Evolutionary conservation across 2,888 invertebrate genomes (phyloP).

Genomic region (Dusona sp.): DNA sequence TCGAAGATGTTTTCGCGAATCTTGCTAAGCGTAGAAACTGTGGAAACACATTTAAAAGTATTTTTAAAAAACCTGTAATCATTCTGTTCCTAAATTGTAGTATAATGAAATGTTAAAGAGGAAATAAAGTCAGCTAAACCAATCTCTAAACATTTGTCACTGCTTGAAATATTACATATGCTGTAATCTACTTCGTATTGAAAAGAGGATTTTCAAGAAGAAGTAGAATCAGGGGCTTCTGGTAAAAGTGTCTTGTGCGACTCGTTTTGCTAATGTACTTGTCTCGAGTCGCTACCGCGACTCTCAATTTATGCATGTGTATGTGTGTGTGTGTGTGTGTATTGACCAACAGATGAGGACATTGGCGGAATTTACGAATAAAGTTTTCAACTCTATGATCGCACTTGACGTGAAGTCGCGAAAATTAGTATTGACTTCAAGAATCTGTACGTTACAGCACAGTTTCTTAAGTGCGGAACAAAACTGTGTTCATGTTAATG

Average conservation of each 20-base stretch:
- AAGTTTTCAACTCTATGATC: constrained; percentile 16
- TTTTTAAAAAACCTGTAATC: background rate
- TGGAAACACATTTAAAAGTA: background rate
- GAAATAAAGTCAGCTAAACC: background rate
- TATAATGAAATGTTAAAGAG: background rate
- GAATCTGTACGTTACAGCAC: background rate
- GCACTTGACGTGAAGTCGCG: constrained; percentile 18
- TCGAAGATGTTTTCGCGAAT: background rate
- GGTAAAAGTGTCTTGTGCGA: no score
- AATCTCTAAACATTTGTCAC: background rate
- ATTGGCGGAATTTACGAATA: background rate
- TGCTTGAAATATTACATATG: background rate
- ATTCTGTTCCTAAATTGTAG: background rate
- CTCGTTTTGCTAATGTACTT: no score
- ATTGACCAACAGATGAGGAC: background rate
- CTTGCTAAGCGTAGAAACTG: background rate
- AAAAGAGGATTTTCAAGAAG: no score
- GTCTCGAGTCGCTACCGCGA: no score
- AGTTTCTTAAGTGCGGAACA: background rate
- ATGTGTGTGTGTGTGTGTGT: background rate
- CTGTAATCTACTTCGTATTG: no score
- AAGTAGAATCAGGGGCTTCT: no score
- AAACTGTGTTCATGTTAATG: background rate
- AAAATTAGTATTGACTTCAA: background rate
- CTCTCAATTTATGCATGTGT: no score